Conservation (phyloP, 1,140 invertebrate genomes). For the Diprion similis region DNA sequence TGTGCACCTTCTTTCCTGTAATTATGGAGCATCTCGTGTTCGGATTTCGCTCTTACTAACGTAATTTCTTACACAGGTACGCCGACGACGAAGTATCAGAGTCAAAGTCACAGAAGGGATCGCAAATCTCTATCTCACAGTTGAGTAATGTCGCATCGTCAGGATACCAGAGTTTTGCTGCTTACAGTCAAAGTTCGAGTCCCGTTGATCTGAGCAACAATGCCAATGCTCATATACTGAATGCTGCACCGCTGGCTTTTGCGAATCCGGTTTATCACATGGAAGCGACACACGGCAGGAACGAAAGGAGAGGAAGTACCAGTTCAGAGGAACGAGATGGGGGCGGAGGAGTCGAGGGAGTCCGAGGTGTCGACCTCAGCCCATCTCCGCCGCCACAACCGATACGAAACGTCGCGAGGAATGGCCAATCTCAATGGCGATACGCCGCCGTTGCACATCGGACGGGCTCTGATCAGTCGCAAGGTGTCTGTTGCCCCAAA, state of each 20-base stretch:
- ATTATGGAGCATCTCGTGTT: too few species aligned
- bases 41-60: too few species aligned
- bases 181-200: constrained; percentile 88
- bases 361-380: constrained; percentile 55
- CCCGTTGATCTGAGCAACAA: constrained; percentile 76
- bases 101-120: constrained; percentile 59
- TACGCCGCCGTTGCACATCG: constrained; percentile 44
- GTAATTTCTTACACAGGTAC: constrained; percentile 29
- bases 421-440: constrained; percentile 56
- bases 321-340: constrained; percentile 62
- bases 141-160: constrained; percentile 85
- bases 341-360: constrained; percentile 50
- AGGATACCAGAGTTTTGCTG: constrained; percentile 89
- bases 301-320: constrained; percentile 52
- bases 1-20: too few species aligned
- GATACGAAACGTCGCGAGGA: constrained; percentile 62
- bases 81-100: constrained; percentile 59
- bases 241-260: constrained; percentile 77
- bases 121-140: constrained; percentile 76
- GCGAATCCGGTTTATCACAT: constrained; percentile 87
- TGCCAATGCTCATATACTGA: constrained; percentile 63
- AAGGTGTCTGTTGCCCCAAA: constrained; percentile 51
- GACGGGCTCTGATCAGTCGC: constrained; percentile 49
- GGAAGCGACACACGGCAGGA: constrained; percentile 58
- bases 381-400: constrained; percentile 53